These are phyloP conservation scores for Actenoides hombroni DNA, from an alignment of 2,113 vertebrate species.

Conservation along the genomic window DNA sequence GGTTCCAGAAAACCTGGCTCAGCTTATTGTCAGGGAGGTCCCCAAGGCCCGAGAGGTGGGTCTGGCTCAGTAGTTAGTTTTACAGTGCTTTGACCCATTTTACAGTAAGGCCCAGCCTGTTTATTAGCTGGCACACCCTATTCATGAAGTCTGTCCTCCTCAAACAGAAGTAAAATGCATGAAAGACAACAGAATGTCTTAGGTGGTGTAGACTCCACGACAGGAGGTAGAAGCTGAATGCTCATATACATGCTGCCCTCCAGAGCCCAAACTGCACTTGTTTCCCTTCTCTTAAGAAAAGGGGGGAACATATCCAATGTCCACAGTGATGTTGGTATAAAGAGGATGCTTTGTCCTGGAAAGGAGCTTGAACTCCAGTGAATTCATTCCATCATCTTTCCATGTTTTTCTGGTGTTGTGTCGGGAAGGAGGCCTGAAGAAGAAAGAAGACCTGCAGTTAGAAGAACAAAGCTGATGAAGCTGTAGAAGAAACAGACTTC, in stretches of 20 bases:
- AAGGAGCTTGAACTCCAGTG: slow-evolving; percentile 69
- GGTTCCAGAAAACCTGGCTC: neutral
- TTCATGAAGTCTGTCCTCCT: neutral
- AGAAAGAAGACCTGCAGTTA: neutral
- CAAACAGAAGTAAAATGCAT: neutral
- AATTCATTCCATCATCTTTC: slow-evolving; percentile 77
- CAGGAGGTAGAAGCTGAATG: neutral
- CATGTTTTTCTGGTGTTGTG: slow-evolving; percentile 61
- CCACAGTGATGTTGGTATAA: slow-evolving; percentile 73
- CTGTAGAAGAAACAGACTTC: neutral
- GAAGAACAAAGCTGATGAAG: neutral
- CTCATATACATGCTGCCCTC: accelerated
- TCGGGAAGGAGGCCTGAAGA: slow-evolving; percentile 10
- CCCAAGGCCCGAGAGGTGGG: neutral
- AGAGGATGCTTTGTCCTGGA: slow-evolving; percentile 58
- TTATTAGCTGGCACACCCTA: neutral
- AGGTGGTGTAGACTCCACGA: neutral
- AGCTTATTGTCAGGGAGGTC: neutral
- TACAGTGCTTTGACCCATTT: neutral
- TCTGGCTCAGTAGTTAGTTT: neutral
- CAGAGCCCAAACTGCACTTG: neutral
- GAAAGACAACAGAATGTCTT: neutral
- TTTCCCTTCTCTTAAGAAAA: neutral
- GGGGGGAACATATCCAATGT: slow-evolving; percentile 56
- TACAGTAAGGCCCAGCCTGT: neutral